Base-by-base conservation (phyloP, 2,888 invertebrate genomes). In the Macrophya alboannulata region DNA sequence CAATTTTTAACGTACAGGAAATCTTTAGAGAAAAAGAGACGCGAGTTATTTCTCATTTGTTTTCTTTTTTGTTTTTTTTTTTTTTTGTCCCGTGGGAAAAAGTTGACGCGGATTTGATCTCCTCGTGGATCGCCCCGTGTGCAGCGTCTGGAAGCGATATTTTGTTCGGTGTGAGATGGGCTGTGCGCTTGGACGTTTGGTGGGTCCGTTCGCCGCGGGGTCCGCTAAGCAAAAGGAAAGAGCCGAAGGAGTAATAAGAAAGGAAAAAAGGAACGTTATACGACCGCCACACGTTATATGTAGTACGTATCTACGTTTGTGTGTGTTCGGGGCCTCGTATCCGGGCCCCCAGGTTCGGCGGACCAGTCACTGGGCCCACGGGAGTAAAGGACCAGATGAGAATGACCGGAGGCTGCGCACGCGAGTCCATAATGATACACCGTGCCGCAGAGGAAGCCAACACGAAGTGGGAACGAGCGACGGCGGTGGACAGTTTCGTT, bases 321-420 rank as follows among this genome's bases (percentile, higher is more conserved):
- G 77, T 77, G 51, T 51, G 45, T 74, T 45, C 17, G 77, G 77
- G 55, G 31, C 51, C 76, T 31, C 51, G 82, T 40, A 40, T 51
- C 59, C 62, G 62, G 84, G 55, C 72, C 77, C 77, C 77, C 81
- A 81, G 81, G 40, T 43, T 43, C 81, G 37, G 62, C 5, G 25
- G 40, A 59, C 72, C 45, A 74, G 43, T 74, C 45, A 43, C 43
- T 48, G 65, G 37, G 77, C 68, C 51, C 79, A 68, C 59, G 77
- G 65, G 85, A 62, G 59, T 62, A 45, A 43, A 81, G 76, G 85
- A 85, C 68, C 86, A 87, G 92, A 91, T 91, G 91, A 91, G 91
- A 92, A 91, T 91, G 90, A 91, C 92, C 91, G 90, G 92, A 88
- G 92, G 92, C 91, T 90, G 92, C 90, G 91, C 91, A 92, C 92